Conservation (phyloP, 2,888 invertebrate genomes). For the Andrena hattorfiana region DNA sequence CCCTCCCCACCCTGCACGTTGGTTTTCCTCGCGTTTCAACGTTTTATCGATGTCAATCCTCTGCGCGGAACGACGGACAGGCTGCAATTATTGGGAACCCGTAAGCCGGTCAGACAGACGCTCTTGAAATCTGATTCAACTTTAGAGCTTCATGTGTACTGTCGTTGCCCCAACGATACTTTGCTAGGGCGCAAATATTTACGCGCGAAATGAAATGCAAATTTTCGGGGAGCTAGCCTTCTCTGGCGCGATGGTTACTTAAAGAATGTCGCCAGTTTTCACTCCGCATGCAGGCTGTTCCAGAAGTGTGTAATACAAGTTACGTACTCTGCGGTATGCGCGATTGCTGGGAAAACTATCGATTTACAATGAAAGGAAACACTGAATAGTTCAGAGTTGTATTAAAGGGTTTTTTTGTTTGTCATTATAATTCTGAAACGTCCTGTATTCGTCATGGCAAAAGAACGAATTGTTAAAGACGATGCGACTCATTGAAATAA, state of each 20-base stretch:
- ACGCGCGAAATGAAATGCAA: constrained; percentile 60
- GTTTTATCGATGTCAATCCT: constrained; percentile 46
- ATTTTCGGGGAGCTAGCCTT: constrained; percentile 39
- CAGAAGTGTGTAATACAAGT: no score
- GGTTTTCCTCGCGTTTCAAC: constrained; percentile 31
- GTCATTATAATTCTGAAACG: no score
- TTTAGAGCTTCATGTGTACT: constrained; percentile 3
- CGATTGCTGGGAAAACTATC: no score
- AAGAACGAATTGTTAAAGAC: background rate
- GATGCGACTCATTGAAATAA: constrained; percentile 26
- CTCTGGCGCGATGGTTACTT: constrained; percentile 3
- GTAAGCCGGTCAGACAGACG: constrained; percentile 29
- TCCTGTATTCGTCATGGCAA: no score
- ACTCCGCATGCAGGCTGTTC: background rate
- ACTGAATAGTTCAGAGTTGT: background rate
- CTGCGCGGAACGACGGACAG: constrained; percentile 28
- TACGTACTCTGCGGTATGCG: no score
- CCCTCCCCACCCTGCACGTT: no score
- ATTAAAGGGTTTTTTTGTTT: no score
- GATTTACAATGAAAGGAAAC: background rate
- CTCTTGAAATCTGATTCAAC: constrained; percentile 41
- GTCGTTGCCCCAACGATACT: background rate
- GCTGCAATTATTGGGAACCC: constrained; percentile 35
- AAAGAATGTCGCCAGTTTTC: constrained; percentile 33
- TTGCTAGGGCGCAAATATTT: constrained; percentile 54